A percentile compares a stretch with the other conserved stretches of the same genome.
These are phyloP conservation scores for Hetaerina titia DNA, from an alignment of 2,888 invertebrate genomes.

Conservation along the genomic window DNA sequence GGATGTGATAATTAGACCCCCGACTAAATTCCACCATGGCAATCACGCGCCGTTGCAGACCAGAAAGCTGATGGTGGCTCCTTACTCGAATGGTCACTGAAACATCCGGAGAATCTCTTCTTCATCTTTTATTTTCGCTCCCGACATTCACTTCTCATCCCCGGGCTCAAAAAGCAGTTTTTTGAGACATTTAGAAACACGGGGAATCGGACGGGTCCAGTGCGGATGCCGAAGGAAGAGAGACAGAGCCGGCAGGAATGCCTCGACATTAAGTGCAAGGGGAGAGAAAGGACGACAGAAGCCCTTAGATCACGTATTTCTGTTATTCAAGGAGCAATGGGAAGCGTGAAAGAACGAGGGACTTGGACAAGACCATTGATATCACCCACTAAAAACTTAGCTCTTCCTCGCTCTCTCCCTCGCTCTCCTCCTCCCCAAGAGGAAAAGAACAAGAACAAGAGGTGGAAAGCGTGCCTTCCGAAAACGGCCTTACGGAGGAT, in stretches of 20 bases:
- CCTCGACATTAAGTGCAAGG: neutral
- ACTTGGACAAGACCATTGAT: conserved; percentile 17
- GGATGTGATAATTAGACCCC: conserved; percentile 45
- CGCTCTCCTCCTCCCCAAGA: neutral
- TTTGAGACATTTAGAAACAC: neutral
- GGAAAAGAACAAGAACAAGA: neutral
- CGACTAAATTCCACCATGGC: conserved; percentile 28
- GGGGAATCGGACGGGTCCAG: neutral
- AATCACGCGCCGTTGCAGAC: conserved; percentile 25
- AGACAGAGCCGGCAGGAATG: neutral
- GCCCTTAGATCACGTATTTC: conserved; percentile 20
- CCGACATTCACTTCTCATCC: neutral
- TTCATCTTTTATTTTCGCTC: neutral
- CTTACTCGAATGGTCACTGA: conserved; percentile 40
- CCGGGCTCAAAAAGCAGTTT: neutral
- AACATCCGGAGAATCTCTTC: conserved; percentile 20
- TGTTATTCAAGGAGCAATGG: neutral
- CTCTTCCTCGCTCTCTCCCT: neutral
- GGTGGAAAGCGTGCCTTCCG: neutral
- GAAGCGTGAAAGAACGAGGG: neutral
- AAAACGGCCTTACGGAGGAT: conserved; percentile 37
- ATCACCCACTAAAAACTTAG: conserved; percentile 31
- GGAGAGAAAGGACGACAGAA: neutral
- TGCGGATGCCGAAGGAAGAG: neutral
- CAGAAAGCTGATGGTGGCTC: neutral